These are phyloP conservation scores for Capitulum mitella DNA, from an alignment of 2,888 invertebrate species.

Conservation along the genomic window DNA sequence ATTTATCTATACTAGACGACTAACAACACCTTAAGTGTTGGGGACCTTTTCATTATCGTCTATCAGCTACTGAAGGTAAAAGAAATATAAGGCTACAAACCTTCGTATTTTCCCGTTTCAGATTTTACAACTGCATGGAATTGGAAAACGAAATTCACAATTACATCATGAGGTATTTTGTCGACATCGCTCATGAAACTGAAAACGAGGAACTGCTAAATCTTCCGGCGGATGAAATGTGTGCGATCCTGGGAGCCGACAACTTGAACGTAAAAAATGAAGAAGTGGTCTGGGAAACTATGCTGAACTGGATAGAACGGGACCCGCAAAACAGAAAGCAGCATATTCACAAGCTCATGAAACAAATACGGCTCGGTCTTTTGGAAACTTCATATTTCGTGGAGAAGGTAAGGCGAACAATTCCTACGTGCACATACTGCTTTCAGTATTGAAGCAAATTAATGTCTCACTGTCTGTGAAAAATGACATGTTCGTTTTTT, in stretches of 20 bases:
- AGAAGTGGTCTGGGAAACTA: slow-evolving; percentile 77
- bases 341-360: slow-evolving; percentile 69
- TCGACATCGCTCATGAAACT: slow-evolving; percentile 52
- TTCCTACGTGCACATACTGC: no score
- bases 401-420: slow-evolving; percentile 63
- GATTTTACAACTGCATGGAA: slow-evolving; percentile 62
- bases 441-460: no score
- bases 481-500: no score
- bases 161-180: slow-evolving; percentile 68
- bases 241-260: slow-evolving; percentile 66
- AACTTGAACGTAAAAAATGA: slow-evolving; percentile 81
- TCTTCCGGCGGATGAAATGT: slow-evolving; percentile 63
- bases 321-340: slow-evolving; percentile 63
- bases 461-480: no score
- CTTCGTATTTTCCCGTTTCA: no score
- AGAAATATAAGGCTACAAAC: no score
- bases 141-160: slow-evolving; percentile 61
- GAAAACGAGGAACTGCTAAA: slow-evolving; percentile 67
- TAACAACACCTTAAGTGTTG: no score
- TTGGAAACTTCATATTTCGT: slow-evolving; percentile 83
- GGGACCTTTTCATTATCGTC: no score
- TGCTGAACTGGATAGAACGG: slow-evolving; percentile 77
- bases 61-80: no score
- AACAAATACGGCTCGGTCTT: slow-evolving; percentile 69
- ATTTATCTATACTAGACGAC: no score